Conservation (phyloP, 2,797 vertebrate genomes). For the Ammospiza maritima region DNA sequence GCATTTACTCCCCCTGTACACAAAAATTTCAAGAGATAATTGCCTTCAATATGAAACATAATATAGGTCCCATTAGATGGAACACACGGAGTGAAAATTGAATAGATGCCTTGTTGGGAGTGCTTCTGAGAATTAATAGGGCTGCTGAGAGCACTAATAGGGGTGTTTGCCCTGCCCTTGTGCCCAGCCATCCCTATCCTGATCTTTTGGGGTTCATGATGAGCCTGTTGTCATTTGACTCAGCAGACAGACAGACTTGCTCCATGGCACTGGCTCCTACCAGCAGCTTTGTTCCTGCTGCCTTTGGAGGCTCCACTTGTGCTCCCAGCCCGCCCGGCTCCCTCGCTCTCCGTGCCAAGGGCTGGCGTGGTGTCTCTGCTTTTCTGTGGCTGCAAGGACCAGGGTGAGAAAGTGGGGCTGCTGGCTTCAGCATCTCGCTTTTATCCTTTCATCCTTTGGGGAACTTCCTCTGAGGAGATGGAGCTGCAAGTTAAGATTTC, state of each 20-base stretch:
- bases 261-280: constrained; percentile 20
- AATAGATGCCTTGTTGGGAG: constrained; percentile 60
- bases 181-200: background rate
- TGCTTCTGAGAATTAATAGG: constrained; percentile 56
- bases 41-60: constrained; percentile 67
- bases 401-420: constrained; percentile 67
- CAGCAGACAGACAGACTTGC: background rate
- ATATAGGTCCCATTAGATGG: constrained; percentile 69
- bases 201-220: constrained; percentile 27
- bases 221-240: background rate
- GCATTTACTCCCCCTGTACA: constrained; percentile 55
- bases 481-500: constrained; percentile 71
- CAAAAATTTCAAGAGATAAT: constrained; percentile 77
- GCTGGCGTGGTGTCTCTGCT: constrained; percentile 44
- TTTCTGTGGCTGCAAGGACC: constrained; percentile 51
- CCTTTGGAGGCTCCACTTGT: constrained; percentile 59
- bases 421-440: constrained; percentile 67
- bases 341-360: constrained; percentile 47
- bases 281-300: constrained; percentile 70
- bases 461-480: constrained; percentile 69
- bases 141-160: constrained; percentile 35
- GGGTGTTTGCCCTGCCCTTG: constrained; percentile 26
- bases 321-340: constrained; percentile 12
- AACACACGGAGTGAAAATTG: constrained; percentile 61
- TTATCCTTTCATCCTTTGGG: constrained; percentile 70